phyloP scores from a whole-genome alignment of 2,113 vertebrate species.

The Panthera uncia region DNA sequence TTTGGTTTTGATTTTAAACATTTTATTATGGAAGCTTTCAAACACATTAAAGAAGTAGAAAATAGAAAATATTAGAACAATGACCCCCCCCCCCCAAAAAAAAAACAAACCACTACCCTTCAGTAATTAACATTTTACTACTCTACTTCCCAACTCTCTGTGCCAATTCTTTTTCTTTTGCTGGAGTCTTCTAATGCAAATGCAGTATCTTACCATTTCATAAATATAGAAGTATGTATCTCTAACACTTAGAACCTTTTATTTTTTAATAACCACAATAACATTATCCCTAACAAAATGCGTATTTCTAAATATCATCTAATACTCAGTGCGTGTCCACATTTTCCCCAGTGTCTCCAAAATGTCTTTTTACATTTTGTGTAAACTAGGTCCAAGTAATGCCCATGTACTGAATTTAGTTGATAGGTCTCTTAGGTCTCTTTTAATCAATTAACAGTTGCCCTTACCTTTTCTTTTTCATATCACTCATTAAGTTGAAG shows the following conservation, averaged over 20 bases:
- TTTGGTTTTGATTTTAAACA: background rate
- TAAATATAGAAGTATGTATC: background rate
- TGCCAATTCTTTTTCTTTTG: background rate
- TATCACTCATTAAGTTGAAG: background rate
- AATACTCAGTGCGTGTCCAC: background rate
- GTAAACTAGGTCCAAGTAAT: background rate
- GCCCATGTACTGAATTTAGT: background rate
- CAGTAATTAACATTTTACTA: slow-evolving; percentile 42
- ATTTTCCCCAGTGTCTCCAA: background rate
- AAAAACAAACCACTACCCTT: background rate
- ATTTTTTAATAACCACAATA: background rate
- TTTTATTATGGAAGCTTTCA: slow-evolving; percentile 57
- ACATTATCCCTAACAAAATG: background rate
- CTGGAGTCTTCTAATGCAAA: slow-evolving; percentile 19
- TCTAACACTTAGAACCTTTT: background rate
- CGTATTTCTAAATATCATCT: slow-evolving; percentile 18
- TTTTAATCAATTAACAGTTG: background rate
- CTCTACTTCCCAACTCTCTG: background rate
- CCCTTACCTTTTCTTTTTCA: background rate
- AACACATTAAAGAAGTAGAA: slow-evolving; percentile 46
- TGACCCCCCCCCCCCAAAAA: background rate
- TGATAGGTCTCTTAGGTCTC: background rate
- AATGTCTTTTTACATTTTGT: background rate
- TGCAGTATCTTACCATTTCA: background rate
- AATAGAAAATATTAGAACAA: slow-evolving; percentile 52